These are phyloP conservation scores for Todiramphus saurophagus DNA, from an alignment of 2,113 vertebrate species.

Conservation along the genomic window DNA sequence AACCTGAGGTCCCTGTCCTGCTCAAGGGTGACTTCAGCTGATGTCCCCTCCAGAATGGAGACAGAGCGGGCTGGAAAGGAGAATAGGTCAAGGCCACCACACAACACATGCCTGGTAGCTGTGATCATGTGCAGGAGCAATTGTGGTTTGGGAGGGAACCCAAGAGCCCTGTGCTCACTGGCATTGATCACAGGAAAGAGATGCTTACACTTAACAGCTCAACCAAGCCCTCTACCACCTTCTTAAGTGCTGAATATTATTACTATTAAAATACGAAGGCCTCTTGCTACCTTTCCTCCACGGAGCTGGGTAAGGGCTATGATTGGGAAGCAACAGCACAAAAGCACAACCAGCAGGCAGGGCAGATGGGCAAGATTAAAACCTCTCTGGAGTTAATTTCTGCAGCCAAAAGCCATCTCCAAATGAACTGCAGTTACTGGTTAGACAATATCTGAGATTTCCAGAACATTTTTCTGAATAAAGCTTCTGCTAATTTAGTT, in stretches of 20 bases:
- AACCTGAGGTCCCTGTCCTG: not conserved
- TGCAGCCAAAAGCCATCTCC: not conserved
- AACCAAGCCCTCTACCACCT: not conserved
- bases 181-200: not conserved
- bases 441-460: not conserved
- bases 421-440: not conserved
- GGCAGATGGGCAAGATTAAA: not conserved
- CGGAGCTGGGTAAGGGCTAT: not conserved
- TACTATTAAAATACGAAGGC: not conserved
- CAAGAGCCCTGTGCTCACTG: accelerated
- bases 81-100: not conserved
- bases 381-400: not conserved
- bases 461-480: not conserved
- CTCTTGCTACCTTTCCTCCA: not conserved
- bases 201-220: not conserved
- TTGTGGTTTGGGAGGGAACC: not conserved
- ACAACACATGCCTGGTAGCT: accelerated
- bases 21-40: not conserved
- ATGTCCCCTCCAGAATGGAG: not conserved
- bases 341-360: not conserved
- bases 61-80: not conserved
- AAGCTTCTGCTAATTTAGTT: not conserved
- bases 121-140: accelerated
- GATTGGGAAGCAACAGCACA: not conserved
- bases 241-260: not conserved